These are phyloP conservation scores for Ophion ventricosus DNA, from an alignment of 2,888 invertebrate species.

Conservation along the genomic window DNA sequence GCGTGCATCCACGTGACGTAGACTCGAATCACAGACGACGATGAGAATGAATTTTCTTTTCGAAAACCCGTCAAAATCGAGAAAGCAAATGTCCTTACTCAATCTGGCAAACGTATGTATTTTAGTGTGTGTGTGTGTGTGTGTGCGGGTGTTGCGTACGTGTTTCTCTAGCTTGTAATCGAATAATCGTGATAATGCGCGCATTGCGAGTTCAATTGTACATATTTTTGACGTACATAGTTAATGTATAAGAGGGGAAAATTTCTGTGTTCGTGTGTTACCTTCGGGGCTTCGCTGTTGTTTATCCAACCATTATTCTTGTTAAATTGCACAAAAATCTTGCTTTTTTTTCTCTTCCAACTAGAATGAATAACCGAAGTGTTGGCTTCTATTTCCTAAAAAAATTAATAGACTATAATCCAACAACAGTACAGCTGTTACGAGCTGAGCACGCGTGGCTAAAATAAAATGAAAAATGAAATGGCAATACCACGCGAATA, in stretches of 20 bases:
- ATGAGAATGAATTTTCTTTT: not conserved
- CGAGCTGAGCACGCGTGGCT: conserved; percentile 43
- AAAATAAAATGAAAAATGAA: not conserved
- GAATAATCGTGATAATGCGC: conserved; percentile 50
- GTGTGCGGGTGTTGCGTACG: not conserved
- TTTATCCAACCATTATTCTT: conserved; percentile 14
- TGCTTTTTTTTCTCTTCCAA: not conserved
- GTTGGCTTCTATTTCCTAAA: not conserved
- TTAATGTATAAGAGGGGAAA: conserved; percentile 14
- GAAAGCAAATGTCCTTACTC: conserved; percentile 1
- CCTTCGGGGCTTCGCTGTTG: conserved; percentile 4
- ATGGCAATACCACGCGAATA: conserved; percentile 22
- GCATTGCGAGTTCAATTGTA: conserved; percentile 41
- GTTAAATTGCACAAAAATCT: not conserved
- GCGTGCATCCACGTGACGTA: conserved; percentile 36
- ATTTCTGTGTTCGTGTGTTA: conserved; percentile 8
- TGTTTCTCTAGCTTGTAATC: conserved; percentile 42
- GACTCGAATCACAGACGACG: conserved; percentile 3
- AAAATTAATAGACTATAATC: conserved; percentile 17
- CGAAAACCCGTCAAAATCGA: not conserved
- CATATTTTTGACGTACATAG: conserved; percentile 35
- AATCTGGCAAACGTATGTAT: not conserved
- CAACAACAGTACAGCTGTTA: conserved; percentile 6
- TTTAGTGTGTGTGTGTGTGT: conserved; percentile 1
- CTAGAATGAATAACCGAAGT: not conserved